These are phyloP conservation scores for Florisuga fusca DNA, from an alignment of 2,797 vertebrate species.

Conservation along the genomic window DNA sequence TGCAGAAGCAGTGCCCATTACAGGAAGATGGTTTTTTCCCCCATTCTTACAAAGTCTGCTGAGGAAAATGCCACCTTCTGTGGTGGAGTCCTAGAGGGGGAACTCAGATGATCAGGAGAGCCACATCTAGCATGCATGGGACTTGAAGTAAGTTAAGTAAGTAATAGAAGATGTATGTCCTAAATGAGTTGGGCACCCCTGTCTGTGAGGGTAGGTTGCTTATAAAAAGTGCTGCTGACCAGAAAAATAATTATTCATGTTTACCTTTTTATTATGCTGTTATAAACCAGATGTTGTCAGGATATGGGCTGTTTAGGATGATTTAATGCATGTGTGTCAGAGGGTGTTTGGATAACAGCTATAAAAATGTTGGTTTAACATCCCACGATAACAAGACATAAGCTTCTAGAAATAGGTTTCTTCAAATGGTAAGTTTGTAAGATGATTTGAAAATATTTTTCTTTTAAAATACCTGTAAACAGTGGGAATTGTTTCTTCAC, in stretches of 20 bases:
- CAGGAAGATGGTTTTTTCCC: accelerated
- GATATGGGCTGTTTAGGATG: background rate
- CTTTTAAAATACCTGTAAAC: background rate
- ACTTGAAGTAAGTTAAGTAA: background rate
- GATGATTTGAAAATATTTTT: background rate
- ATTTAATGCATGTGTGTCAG: background rate
- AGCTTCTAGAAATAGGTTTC: background rate
- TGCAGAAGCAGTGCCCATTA: background rate
- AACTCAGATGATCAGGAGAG: background rate
- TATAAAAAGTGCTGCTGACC: background rate
- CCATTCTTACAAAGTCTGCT: background rate
- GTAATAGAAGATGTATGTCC: background rate
- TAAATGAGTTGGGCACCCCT: background rate
- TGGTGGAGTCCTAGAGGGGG: background rate
- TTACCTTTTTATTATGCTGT: background rate
- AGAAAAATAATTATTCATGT: background rate
- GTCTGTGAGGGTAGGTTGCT: background rate
- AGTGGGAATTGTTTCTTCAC: background rate
- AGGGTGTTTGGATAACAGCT: background rate
- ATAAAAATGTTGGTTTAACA: background rate
- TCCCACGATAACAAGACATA: background rate
- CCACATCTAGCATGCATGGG: accelerated
- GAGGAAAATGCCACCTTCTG: background rate
- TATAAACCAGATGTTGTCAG: background rate
- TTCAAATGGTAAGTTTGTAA: background rate